Conservation (phyloP, 2,113 vertebrate genomes). For the Acanthochromis polyacanthus region DNA sequence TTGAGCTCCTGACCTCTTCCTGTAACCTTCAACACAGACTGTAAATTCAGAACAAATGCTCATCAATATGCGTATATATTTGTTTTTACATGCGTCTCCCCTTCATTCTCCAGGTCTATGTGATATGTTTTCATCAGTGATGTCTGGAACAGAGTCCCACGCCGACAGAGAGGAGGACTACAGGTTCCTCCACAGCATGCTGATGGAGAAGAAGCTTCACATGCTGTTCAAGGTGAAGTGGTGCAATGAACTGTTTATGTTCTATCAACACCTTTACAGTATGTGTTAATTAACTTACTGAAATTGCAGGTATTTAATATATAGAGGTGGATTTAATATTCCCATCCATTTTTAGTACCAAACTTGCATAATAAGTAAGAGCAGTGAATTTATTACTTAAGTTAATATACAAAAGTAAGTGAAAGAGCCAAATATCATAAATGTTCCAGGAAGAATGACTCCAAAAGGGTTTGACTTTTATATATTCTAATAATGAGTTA, state of each 20-base stretch:
- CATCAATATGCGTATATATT: not conserved
- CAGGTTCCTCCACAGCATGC: constrained; percentile 81
- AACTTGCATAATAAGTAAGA: no score
- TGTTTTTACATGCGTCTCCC: not conserved
- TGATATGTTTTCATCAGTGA: constrained; percentile 57
- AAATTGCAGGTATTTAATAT: not conserved
- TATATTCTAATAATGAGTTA: not conserved
- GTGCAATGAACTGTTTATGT: not conserved
- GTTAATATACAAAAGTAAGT: not conserved
- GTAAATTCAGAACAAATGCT: constrained; percentile 32
- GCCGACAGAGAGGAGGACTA: constrained; percentile 80
- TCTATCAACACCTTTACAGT: not conserved
- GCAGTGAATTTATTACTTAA: not conserved
- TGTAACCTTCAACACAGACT: constrained; percentile 2
- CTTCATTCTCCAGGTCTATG: constrained; percentile 57
- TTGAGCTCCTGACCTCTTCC: constrained; percentile 18
- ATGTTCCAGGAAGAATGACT: not conserved
- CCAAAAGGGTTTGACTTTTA: not conserved
- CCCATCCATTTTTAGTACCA: no score
- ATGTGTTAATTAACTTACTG: not conserved
- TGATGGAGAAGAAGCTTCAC: constrained; percentile 83
- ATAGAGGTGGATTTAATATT: no score
- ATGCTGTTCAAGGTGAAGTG: constrained; percentile 80
- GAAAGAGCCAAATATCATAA: no score
- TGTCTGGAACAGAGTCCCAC: constrained; percentile 68